phyloP scores from a whole-genome alignment of 1,140 invertebrate genomes.

The Polypedilum pembai region DNA sequence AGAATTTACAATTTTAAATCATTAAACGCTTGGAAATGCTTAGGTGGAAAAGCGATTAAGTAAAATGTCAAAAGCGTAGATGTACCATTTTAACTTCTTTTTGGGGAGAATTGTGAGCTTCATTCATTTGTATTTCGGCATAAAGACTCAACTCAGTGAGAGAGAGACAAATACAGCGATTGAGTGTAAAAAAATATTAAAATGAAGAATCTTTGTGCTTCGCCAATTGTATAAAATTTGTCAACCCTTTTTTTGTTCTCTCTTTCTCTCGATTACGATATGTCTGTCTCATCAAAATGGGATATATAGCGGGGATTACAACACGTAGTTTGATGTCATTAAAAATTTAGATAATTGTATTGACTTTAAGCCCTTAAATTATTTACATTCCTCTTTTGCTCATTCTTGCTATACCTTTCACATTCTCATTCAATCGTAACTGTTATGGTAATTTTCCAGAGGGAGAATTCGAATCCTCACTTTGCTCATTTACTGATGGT shows the following conservation, averaged over 20 bases:
- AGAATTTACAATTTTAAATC: constrained; percentile 19
- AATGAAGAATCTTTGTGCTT: constrained; percentile 18
- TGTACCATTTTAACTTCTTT: background rate
- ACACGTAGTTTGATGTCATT: constrained; percentile 11
- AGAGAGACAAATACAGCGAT: background rate
- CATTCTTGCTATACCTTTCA: background rate
- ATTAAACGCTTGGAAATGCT: constrained; percentile 6
- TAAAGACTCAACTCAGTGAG: background rate
- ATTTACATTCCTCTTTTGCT: background rate
- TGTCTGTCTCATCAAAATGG: background rate
- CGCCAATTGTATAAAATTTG: constrained; percentile 19
- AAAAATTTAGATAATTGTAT: constrained; percentile 20
- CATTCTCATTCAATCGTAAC: background rate
- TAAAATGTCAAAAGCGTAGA: constrained; percentile 12
- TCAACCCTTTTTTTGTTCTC: constrained; percentile 23
- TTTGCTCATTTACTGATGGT: constrained; percentile 1
- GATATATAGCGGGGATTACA: constrained; percentile 10
- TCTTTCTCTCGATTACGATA: background rate
- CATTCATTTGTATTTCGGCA: background rate
- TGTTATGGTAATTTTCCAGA: background rate
- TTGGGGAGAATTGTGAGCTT: background rate
- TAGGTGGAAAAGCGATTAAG: constrained; percentile 16
- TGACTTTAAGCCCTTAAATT: constrained; percentile 18
- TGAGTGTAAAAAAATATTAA: background rate
- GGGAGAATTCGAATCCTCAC: background rate